Percentiles rank a stretch among this genome's conserved stretches.
Conservation (phyloP, 2,113 vertebrate genomes). For the Megaptera novaeangliae region DNA sequence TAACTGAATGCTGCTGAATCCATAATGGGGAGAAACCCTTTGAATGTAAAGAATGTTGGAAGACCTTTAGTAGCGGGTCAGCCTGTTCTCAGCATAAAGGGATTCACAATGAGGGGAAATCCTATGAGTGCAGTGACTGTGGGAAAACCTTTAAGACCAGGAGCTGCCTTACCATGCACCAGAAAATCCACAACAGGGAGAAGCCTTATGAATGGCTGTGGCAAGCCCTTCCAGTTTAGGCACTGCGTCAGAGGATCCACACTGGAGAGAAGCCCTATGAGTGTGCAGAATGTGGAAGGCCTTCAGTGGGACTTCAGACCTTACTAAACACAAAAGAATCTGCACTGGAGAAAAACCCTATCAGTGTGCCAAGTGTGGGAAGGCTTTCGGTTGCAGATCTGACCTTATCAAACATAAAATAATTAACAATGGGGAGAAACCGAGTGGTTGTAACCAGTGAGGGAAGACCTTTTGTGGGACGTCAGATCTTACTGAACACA, state of each 20-base stretch:
- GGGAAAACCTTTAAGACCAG: neutral
- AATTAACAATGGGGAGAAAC: neutral
- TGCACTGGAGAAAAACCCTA: neutral
- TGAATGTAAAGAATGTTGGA: neutral
- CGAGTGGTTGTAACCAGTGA: neutral
- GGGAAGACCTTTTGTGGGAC: neutral
- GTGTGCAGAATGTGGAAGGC: neutral
- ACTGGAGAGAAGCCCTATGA: neutral
- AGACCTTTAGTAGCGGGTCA: neutral
- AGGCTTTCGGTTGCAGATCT: neutral
- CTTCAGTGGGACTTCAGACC: neutral
- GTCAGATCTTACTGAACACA: neutral
- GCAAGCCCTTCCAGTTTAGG: neutral
- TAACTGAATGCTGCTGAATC: neutral
- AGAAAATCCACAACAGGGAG: neutral
- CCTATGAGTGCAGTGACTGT: neutral
- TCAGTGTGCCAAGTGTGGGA: neutral
- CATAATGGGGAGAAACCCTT: neutral
- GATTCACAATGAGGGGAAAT: neutral
- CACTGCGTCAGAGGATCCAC: neutral
- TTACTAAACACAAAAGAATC: neutral
- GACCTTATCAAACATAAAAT: neutral
- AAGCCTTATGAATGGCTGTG: neutral
- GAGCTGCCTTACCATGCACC: neutral
- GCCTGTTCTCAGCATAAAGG: neutral